Evolutionary conservation across 1,140 invertebrate species (phyloP), one percentile per base, ranked within the genome.

Genomic region (Andrena cerasifolii): DNA sequence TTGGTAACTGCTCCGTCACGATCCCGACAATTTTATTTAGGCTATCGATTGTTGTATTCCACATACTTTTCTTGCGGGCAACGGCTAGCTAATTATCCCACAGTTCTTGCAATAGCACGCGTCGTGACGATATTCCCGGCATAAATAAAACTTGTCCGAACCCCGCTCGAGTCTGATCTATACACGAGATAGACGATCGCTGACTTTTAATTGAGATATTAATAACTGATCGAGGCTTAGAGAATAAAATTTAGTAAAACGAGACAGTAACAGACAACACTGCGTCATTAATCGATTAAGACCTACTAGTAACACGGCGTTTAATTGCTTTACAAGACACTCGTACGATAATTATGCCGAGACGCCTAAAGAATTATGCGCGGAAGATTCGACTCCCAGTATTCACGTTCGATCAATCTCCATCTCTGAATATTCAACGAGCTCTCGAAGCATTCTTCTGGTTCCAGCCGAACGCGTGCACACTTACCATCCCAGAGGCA

Each of bases 1-100:
- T 77, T 63, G 58, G 59, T 59, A 68, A 58, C 49, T 45, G 75
- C 28, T 47, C 80, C 56, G 80, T 83, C 82, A 83, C 80, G 81
- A 83, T 83, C 24, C 26, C 66, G 24, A 59, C 74, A 51, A 77
- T 77, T 77, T 77, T 77, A 77, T 77, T 75, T 31, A 18, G 28
- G 58, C 33, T 51, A 68, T 77, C 53, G 51, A 24, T 18, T 33
- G n/a, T 4, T 49, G 28, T n/a, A 24, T n/a, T n/a, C n/a, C n/a
- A 3, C 12, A 16, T 33, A 36, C 56, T 67, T 56, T 59, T 18
- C 16, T 40, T 1, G 8, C 62, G 18, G 26, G 14, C 33, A 7
- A 43, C 51, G 16, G 24, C 14, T 36, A 45, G 47, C 43, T 70
- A 77, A 77, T 77, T 77, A 77, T 67, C 51, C 51, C 36, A 31